These are phyloP conservation scores for Nomada lathburiana DNA, from an alignment of 2,888 invertebrate genomes.

Conservation along the genomic window DNA sequence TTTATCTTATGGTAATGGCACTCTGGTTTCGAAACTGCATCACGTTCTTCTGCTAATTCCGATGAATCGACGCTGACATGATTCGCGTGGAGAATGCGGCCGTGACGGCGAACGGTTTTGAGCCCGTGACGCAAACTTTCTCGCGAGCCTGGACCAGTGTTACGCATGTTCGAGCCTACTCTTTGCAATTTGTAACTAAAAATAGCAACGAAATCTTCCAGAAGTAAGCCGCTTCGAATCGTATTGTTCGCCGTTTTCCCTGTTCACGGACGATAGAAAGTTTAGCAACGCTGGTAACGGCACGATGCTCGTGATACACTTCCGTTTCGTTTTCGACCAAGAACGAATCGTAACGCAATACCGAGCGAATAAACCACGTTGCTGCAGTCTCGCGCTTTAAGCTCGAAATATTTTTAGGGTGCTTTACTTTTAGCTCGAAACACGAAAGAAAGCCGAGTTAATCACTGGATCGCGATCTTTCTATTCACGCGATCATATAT, in stretches of 20 bases:
- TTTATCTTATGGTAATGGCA: conserved; percentile 28
- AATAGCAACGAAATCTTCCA: conserved; percentile 12
- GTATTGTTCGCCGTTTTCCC: background rate
- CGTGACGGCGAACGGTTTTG: conserved; percentile 22
- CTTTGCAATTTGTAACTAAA: background rate
- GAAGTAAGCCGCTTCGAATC: background rate
- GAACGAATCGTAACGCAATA: conserved; percentile 10
- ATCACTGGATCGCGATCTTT: conserved; percentile 39
- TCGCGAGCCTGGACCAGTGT: background rate
- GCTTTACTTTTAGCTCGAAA: conserved; percentile 74
- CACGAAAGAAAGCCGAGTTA: conserved; percentile 74
- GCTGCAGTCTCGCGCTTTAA: conserved; percentile 65
- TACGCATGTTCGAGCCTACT: background rate
- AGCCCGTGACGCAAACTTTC: conserved; percentile 3
- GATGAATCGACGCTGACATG: conserved; percentile 30
- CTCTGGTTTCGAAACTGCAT: conserved; percentile 41
- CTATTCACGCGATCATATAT: background rate
- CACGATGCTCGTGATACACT: background rate
- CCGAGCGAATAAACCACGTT: conserved; percentile 39
- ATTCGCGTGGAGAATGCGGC: conserved; percentile 20
- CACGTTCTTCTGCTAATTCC: conserved; percentile 36
- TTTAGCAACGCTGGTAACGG: background rate
- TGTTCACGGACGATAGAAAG: background rate
- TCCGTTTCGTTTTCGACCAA: background rate
- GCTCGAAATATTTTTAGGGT: conserved; percentile 79